Evolutionary conservation across 2,797 vertebrate species (phyloP).

Genomic region (Pampus argenteus): DNA sequence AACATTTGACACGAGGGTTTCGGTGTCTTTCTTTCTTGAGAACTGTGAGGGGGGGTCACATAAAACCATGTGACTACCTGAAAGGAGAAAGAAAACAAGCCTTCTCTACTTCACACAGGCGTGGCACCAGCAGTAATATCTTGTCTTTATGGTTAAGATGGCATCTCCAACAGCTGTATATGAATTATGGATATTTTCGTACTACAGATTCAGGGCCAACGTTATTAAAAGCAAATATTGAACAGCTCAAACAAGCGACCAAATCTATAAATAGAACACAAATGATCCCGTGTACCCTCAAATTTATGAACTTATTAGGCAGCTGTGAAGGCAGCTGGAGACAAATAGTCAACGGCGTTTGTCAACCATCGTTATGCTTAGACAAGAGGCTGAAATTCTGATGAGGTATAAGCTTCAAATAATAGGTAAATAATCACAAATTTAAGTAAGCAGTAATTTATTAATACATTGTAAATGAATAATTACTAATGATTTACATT

Average conservation of each 20-base stretch:
- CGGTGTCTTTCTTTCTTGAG: not conserved
- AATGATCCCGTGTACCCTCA: not conserved
- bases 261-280: constrained; percentile 2
- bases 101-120: not conserved
- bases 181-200: constrained; percentile 6
- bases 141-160: too few species aligned
- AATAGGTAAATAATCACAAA: too few species aligned
- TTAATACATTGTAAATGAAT: not conserved
- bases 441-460: not conserved
- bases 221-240: constrained; percentile 25
- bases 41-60: not conserved
- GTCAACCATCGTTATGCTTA: too few species aligned
- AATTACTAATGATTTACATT: too few species aligned
- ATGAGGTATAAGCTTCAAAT: not conserved
- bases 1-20: not conserved
- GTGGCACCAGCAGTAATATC: not conserved
- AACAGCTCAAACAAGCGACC: not conserved
- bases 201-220: not conserved
- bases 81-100: not conserved
- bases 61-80: not conserved
- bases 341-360: too few species aligned
- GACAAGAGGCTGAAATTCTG: too few species aligned
- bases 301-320: constrained; percentile 2
- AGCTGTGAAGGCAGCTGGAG: not conserved
- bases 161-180: not conserved